Evolutionary conservation across 2,888 invertebrate species (phyloP), one percentile per base, ranked within the genome.

Genomic region (Cryptosula pallasiana): DNA sequence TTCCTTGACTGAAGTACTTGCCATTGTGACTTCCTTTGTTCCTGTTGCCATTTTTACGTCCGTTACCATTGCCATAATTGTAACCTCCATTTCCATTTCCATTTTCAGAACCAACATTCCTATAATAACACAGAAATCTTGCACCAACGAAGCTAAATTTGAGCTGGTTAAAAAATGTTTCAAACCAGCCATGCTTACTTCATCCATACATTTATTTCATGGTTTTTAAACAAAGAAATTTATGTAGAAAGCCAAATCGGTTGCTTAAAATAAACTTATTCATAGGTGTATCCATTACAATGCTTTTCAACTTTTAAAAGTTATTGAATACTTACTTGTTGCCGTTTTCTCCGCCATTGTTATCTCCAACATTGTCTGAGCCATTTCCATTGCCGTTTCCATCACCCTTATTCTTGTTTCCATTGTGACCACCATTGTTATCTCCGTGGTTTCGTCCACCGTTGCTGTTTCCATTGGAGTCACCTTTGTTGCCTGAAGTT

Each of bases 341-440:
- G 27, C 63, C 63, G n/a, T 63, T 63, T 5, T 13, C 27, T 27
- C 9, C n/a, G 5, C 63, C 63, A 63, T 32, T 63, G 27, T 32
- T n/a, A 32, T 63, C 32, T 29, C 63, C 63, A 32, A 13, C 9
- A n/a, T 63, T 63, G 27, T 25, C 32, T 16, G 27, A 32, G 13
- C 63, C 63, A 63, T 63, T 63, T 2, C 63, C 63, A 32, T 63
- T 63, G n/a, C 63, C 63, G 32, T 63, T 63, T 2, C 32, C 5
- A n/a, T 63, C n/a, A 25, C 63, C 63, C 1, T 20, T 29, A 27
- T 63, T 63, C 2, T 2, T 27, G 27, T 63, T 63, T 25, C 63
- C 63, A 32, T 63, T 63, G 32, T 63, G 25, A 2, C 27, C 63
- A 25, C 63, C 63, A 63, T 63, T 63, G 32, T 32, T 32, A 5